Conservation (phyloP, 2,797 vertebrate species). For the Orientallactaga sibirica region DNA sequence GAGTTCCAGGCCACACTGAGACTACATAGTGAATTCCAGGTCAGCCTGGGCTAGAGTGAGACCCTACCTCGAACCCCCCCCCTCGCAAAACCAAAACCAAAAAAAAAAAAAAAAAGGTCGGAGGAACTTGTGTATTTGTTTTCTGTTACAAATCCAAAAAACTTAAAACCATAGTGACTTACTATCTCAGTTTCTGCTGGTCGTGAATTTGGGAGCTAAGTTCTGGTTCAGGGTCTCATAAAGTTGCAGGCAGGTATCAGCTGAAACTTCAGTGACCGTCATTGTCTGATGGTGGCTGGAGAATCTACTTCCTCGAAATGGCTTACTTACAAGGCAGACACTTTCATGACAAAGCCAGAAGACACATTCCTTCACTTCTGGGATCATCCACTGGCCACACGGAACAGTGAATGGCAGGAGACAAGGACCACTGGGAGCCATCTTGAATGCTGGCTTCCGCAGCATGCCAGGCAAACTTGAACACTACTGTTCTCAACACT, state of each 20-base stretch:
- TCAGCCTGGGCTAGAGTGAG: no score
- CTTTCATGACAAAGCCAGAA: background rate
- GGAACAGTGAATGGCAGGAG: background rate
- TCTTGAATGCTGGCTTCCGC: background rate
- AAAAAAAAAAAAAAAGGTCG: background rate
- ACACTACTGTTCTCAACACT: background rate
- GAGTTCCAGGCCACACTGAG: no score
- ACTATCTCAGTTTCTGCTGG: background rate
- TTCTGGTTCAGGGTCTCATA: constrained; percentile 8
- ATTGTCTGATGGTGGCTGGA: background rate
- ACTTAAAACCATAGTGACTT: background rate
- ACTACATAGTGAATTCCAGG: no score
- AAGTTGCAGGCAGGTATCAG: background rate
- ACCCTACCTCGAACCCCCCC: no score
- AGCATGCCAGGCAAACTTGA: background rate
- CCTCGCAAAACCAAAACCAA: no score
- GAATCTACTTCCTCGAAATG: background rate
- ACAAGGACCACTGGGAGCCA: background rate
- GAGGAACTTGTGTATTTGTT: background rate
- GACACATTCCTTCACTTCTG: background rate
- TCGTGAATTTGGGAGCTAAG: constrained; percentile 19
- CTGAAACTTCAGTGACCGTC: background rate
- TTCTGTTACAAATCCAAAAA: background rate
- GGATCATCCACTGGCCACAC: background rate
- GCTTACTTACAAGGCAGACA: background rate